These are phyloP conservation scores for Sebastes goodei DNA, from an alignment of 2,797 vertebrate genomes.

Conservation along the genomic window DNA sequence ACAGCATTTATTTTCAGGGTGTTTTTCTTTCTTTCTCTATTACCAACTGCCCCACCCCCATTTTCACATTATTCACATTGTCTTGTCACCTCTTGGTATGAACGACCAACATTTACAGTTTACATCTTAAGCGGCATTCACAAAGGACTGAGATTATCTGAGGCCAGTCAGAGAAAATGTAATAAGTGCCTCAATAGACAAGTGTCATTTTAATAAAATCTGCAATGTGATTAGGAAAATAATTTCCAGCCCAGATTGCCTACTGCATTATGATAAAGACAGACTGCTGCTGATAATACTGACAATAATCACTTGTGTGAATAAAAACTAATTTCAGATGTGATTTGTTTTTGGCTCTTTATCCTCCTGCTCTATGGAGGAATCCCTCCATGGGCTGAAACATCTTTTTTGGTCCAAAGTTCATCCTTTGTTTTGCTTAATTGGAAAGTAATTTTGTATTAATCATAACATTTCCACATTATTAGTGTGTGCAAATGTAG, in stretches of 20 bases:
- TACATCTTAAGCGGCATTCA: background rate
- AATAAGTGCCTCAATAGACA: background rate
- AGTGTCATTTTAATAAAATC: constrained; percentile 2
- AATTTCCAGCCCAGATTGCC: background rate
- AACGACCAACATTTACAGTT: constrained; percentile 1
- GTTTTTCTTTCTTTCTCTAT: constrained; percentile 19
- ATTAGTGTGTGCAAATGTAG: background rate
- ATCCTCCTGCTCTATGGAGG: background rate
- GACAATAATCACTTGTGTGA: background rate
- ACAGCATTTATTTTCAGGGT: constrained; percentile 40
- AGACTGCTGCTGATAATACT: background rate
- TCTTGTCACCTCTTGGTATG: background rate
- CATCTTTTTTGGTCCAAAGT: background rate
- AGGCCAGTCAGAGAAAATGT: background rate
- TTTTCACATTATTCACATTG: background rate
- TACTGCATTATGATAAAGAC: background rate
- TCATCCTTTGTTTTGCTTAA: background rate
- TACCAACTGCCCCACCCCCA: background rate
- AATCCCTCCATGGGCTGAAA: background rate
- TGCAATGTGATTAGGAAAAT: background rate
- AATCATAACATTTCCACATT: background rate
- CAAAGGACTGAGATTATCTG: background rate
- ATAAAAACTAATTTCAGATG: background rate
- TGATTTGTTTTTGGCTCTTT: background rate
- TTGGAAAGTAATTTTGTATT: background rate